These are phyloP conservation scores for Megalonaias nervosa DNA, from an alignment of 1,140 invertebrate species.

Conservation along the genomic window DNA sequence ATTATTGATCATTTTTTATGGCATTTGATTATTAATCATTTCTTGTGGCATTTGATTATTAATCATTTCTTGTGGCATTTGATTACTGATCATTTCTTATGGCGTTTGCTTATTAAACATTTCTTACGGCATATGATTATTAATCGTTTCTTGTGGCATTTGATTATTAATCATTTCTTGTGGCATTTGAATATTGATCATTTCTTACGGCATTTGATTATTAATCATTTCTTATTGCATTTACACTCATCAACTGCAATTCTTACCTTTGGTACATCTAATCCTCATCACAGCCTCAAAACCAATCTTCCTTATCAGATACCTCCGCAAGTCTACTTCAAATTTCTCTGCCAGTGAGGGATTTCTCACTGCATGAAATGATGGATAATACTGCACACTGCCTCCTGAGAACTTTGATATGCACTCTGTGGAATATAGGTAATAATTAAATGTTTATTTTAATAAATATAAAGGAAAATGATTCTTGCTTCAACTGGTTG, in stretches of 20 bases:
- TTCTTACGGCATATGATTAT: slow-evolving; percentile 2
- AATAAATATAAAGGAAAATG: no score
- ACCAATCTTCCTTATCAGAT: slow-evolving; percentile 96
- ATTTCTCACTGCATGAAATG: slow-evolving; percentile 84
- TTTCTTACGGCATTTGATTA: no score
- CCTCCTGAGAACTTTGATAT: slow-evolving; percentile 97
- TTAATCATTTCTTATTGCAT: background rate
- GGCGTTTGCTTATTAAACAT: no score
- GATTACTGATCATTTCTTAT: no score
- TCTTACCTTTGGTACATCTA: slow-evolving; percentile 86
- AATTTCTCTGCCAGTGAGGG: slow-evolving; percentile 82
- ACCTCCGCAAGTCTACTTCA: slow-evolving; percentile 86
- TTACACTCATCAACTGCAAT: background rate
- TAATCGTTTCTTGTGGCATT: no score
- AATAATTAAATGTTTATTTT: background rate
- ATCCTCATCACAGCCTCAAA: slow-evolving; percentile 99
- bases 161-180: background rate
- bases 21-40: no score
- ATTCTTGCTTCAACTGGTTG: no score
- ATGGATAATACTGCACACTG: slow-evolving; percentile 92
- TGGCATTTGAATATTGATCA: no score
- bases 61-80: no score
- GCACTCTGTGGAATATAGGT: slow-evolving; percentile 78
- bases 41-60: no score
- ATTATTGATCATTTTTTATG: no score